A percentile compares a stretch with the other conserved stretches of the same genome.
Conservation (phyloP, 2,888 invertebrate species). For the Gryllus longicercus region DNA sequence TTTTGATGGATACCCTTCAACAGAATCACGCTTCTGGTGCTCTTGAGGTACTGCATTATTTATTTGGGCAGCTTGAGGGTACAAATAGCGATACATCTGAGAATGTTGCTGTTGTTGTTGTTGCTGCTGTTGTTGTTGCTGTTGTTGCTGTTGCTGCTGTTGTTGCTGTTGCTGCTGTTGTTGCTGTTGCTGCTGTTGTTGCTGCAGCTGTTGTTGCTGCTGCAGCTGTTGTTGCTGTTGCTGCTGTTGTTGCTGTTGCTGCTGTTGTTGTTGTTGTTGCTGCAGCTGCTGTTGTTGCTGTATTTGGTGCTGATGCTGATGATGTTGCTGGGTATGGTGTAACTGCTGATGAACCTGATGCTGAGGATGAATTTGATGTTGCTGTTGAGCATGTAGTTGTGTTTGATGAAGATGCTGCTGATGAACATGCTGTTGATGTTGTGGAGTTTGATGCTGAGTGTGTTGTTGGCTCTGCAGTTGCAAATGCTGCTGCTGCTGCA, state of each 20-base stretch:
- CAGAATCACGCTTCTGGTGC: constrained; percentile 24
- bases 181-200: not conserved
- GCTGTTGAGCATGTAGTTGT: not conserved
- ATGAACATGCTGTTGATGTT: constrained; percentile 12
- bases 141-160: constrained; percentile 26
- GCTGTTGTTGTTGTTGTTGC: constrained; percentile 29
- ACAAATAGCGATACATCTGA: not conserved
- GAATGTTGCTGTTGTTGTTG: not conserved
- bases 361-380: not conserved
- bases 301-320: not conserved
- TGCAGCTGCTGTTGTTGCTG: constrained; percentile 32
- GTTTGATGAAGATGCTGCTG: not conserved
- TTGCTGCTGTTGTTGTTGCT: constrained; percentile 18
- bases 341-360: not conserved
- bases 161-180: constrained; percentile 31
- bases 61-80: constrained; percentile 27
- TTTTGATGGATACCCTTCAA: constrained; percentile 9
- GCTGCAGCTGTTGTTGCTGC: constrained; percentile 32
- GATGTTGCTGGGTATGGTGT: not conserved
- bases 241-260: constrained; percentile 29
- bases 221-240: constrained; percentile 33
- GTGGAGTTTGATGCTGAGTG: not conserved
- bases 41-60: constrained; percentile 10
- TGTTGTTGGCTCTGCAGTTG: constrained; percentile 1
- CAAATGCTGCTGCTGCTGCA: not conserved